These are phyloP conservation scores for Corythornis madagascariensis DNA, from an alignment of 2,113 vertebrate genomes.

Conservation along the genomic window DNA sequence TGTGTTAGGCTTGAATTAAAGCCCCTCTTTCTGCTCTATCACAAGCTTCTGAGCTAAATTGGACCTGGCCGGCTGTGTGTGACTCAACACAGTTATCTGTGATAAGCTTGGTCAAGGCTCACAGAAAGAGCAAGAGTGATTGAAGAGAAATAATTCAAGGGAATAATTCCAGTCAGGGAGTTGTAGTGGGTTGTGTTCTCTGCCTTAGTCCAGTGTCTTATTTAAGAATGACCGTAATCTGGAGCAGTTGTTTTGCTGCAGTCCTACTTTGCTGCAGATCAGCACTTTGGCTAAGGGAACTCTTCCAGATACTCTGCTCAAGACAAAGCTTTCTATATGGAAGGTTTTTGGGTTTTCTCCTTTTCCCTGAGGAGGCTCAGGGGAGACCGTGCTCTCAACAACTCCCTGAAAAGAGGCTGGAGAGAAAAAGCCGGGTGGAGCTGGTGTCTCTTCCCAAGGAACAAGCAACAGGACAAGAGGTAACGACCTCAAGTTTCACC, in stretches of 20 bases:
- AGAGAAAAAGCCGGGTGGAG: neutral
- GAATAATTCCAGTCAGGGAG: neutral
- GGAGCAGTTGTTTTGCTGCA: neutral
- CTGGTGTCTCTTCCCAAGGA: neutral
- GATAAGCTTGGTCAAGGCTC: neutral
- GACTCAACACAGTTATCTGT: neutral
- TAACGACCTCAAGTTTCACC: neutral
- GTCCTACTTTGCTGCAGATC: neutral
- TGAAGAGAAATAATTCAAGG: neutral
- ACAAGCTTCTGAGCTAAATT: neutral
- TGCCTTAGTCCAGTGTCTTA: neutral
- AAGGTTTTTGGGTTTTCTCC: neutral
- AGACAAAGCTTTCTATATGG: neutral
- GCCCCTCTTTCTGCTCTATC: neutral
- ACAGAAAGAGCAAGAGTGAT: accelerated
- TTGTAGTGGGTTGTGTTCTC: neutral
- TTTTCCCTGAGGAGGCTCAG: neutral
- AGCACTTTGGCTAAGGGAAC: neutral
- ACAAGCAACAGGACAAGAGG: neutral
- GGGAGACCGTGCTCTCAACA: neutral
- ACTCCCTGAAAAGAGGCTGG: neutral
- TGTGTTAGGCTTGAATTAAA: neutral
- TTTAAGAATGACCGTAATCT: neutral
- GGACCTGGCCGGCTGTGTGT: neutral
- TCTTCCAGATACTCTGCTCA: neutral